Evolutionary conservation across 2,113 vertebrate genomes (phyloP).

Genomic region (Miniopterus natalensis): DNA sequence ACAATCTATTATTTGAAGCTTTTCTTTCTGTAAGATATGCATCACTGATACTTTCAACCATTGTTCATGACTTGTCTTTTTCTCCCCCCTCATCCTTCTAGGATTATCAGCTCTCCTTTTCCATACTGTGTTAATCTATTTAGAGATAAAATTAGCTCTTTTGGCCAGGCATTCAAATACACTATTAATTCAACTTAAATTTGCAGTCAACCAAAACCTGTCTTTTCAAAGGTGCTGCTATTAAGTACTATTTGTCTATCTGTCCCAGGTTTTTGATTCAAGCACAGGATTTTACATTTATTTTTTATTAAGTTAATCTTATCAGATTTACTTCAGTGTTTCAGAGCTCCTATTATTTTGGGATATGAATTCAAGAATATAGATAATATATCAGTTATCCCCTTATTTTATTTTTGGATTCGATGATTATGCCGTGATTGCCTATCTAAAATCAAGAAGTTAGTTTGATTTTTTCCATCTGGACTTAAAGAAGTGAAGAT

Average conservation of each 20-base stretch:
- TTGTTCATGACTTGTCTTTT: background rate
- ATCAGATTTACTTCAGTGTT: background rate
- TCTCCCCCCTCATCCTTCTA: background rate
- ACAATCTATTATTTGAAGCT: background rate
- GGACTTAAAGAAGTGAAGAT: background rate
- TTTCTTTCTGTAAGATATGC: background rate
- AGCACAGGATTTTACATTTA: slow-evolving; percentile 30
- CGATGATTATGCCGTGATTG: slow-evolving; percentile 25
- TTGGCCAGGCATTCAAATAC: background rate
- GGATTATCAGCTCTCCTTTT: slow-evolving; percentile 26
- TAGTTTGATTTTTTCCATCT: slow-evolving; percentile 25
- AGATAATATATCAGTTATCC: slow-evolving; percentile 2
- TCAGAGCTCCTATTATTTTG: background rate
- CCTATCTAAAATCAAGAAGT: slow-evolving; percentile 40
- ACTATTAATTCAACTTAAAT: slow-evolving; percentile 45
- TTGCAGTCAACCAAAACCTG: background rate
- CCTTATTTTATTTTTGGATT: slow-evolving; percentile 64
- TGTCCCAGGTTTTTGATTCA: background rate
- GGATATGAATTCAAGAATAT: slow-evolving; percentile 13
- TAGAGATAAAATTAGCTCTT: slow-evolving; percentile 56
- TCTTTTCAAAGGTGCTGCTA: background rate
- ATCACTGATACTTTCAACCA: background rate
- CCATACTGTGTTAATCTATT: background rate
- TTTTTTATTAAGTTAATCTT: slow-evolving; percentile 54
- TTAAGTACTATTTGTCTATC: slow-evolving; percentile 7